Evolutionary conservation across 2,888 invertebrate species (phyloP), one percentile per base, ranked within the genome.

Genomic region (Athetis lepigone): DNA sequence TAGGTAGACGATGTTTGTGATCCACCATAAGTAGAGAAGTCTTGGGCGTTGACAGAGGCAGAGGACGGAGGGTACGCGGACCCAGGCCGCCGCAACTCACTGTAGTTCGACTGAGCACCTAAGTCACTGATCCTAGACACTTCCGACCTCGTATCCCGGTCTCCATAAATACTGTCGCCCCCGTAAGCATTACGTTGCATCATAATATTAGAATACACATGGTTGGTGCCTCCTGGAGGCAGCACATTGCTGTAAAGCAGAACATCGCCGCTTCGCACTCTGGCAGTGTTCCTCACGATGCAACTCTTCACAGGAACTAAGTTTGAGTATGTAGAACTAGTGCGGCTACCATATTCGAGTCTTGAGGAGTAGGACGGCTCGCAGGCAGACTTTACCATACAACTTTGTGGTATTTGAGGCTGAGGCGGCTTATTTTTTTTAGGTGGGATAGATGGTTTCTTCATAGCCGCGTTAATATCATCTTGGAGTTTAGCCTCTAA

Each of bases 301-400:
- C 90, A 93, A 86, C 95, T 95, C 76, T 95, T 95, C n/a, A 95
- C 94, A 40, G 95, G 95, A 57, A 95, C 92, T 70, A 95, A 87
- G 79, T 95, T 95, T 5, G 95, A 95, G 79, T 95, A 95, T 11
- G 95, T 94, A 33, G 94, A 94, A 77, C 94, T 94, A n/a, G 92
- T 87, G 27, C 92, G 89, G 66, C 92, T 94, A 19, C 94, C 92
- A 72, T 87, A 90, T 76, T 95, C 97, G 43, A 98, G 92, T 62
- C 97, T 95, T 25, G 97, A 97, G 23, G 97, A 97, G 87, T 97
- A 98, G 5, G 97, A 97, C 0, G 98, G 98, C 83, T 97, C 97
- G 64, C 97, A 96, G 18, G 97, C 96, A 64, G 96, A 96, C 87
- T 97, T 97, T 63, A 98, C 95, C 29, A 96, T 96, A 83, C 96